Conservation (phyloP, 2,888 invertebrate species). For the Phymatocera aterrima region DNA sequence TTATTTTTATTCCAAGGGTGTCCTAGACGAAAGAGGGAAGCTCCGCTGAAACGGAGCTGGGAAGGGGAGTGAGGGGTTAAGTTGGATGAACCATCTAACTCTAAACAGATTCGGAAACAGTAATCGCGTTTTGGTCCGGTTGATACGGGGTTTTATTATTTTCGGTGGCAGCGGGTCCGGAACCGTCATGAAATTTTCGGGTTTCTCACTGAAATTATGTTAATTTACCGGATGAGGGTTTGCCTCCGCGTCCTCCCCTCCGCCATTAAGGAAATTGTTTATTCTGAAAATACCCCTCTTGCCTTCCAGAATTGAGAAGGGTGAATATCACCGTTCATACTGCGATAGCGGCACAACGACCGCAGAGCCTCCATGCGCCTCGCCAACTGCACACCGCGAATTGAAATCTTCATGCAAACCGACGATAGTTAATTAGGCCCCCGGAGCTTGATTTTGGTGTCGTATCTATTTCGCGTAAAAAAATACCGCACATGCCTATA, state of each 20-base stretch:
- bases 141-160: conserved; percentile 26
- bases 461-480: neutral
- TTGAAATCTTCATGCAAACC: conserved; percentile 24
- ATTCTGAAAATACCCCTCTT: conserved; percentile 33
- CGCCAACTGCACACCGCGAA: conserved; percentile 32
- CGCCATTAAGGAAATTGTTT: conserved; percentile 40
- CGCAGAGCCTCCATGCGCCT: conserved; percentile 10
- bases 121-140: conserved; percentile 13
- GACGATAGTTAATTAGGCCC: conserved; percentile 24
- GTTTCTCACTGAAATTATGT: conserved; percentile 35
- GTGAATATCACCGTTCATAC: conserved; percentile 33
- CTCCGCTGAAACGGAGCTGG: neutral
- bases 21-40: neutral
- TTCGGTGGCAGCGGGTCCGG: conserved; percentile 21
- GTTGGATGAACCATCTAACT: neutral
- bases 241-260: conserved; percentile 22
- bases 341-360: conserved; percentile 26
- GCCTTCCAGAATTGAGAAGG: conserved; percentile 26
- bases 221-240: conserved; percentile 40
- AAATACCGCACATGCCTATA: neutral
- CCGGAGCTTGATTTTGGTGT: neutral
- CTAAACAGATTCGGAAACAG: conserved; percentile 32
- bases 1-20: neutral
- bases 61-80: neutral
- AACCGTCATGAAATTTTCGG: conserved; percentile 30